A percentile compares a stretch with the other conserved stretches of the same genome.
phyloP scores from a whole-genome alignment of 2,113 vertebrate genomes.

The Atherinomorus stipes region DNA sequence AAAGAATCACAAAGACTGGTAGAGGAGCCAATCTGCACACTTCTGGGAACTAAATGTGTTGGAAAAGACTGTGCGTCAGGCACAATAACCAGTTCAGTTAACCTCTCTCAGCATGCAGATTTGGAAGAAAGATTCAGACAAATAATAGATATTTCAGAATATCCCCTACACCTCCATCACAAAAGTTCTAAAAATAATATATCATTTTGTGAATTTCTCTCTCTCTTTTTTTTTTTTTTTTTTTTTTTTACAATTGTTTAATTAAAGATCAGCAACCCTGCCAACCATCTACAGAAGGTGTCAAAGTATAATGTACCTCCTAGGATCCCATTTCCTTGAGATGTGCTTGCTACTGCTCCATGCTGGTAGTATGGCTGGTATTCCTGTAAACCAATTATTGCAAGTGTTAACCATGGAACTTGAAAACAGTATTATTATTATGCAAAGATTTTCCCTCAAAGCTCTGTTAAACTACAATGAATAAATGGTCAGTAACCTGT shows the following conservation, averaged over 20 bases:
- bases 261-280: not conserved
- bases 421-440: not conserved
- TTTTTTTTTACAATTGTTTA: not conserved
- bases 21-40: not conserved
- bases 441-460: not conserved
- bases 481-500: not conserved
- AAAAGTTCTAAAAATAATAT: not conserved
- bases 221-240: too few species aligned
- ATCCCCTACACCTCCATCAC: not conserved
- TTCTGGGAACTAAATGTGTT: not conserved
- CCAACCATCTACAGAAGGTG: not conserved
- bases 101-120: not conserved
- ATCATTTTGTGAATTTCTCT: too few species aligned
- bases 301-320: constrained; percentile 75
- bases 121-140: not conserved
- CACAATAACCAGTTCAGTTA: not conserved
- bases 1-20: not conserved
- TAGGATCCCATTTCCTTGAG: constrained; percentile 83
- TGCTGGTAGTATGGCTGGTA: constrained; percentile 92
- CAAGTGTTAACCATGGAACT: not conserved
- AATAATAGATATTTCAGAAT: not conserved
- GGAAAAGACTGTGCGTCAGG: not conserved
- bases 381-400: constrained; percentile 77
- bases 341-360: constrained; percentile 85
- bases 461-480: not conserved